Conservation (phyloP, 2,888 invertebrate genomes). For the Diarsia rubi region DNA sequence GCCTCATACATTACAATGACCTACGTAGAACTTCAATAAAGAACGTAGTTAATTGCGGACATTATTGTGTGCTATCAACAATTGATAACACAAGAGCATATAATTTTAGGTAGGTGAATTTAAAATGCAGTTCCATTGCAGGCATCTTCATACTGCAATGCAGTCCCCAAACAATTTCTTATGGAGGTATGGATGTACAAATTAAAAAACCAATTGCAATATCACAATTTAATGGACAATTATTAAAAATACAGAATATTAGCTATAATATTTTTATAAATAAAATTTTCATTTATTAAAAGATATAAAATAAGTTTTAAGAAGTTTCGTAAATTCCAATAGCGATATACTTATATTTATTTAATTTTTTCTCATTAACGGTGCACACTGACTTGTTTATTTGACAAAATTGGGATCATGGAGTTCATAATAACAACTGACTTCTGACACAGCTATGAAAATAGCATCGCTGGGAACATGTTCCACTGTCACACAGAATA, state of each 20-base stretch:
- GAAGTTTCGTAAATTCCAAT: constrained; percentile 66
- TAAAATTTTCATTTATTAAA: constrained; percentile 61
- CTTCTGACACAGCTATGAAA: constrained; percentile 47
- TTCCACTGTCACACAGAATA: constrained; percentile 27
- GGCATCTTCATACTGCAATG: constrained; percentile 42
- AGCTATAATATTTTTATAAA: constrained; percentile 71
- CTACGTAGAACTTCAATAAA: neutral
- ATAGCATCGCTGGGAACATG: constrained; percentile 46
- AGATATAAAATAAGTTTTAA: constrained; percentile 65
- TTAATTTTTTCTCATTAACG: constrained; percentile 48
- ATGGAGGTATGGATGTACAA: constrained; percentile 13
- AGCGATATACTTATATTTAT: constrained; percentile 57
- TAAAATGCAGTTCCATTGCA: constrained; percentile 7
- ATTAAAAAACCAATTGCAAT: constrained; percentile 72
- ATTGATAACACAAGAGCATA: neutral
- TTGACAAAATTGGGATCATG: constrained; percentile 27
- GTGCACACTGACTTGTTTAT: constrained; percentile 60
- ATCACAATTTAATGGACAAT: constrained; percentile 90
- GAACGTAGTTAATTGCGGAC: neutral
- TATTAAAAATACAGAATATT: constrained; percentile 75
- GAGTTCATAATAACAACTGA: constrained; percentile 23
- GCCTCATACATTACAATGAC: neutral
- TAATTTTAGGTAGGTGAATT: neutral
- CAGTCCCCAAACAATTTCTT: constrained; percentile 21
- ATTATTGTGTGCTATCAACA: neutral